Percentiles rank a stretch among this genome's conserved stretches.
These are phyloP conservation scores for Vanacampus margaritifer DNA, from an alignment of 2,113 vertebrate species.

Conservation along the genomic window DNA sequence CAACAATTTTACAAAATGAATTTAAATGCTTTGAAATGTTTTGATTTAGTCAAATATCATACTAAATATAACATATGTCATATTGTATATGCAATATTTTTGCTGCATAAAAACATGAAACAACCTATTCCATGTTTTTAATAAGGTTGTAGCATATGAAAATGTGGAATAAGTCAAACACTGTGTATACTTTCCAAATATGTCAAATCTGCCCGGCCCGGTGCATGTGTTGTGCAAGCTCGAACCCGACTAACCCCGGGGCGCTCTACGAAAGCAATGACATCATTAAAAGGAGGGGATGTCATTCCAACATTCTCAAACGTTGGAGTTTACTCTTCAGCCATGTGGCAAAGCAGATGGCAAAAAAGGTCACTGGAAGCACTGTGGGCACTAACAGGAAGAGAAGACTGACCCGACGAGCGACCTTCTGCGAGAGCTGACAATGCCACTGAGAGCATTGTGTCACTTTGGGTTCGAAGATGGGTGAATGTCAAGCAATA, in stretches of 20 bases:
- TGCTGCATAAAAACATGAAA: too few species aligned
- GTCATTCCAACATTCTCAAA: neutral
- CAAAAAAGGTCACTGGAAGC: conserved; percentile 5
- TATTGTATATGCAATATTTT: too few species aligned
- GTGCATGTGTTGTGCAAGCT: neutral
- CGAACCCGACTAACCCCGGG: neutral
- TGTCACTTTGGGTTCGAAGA: conserved; percentile 2
- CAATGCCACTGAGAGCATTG: conserved; percentile 5
- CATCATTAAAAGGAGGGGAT: conserved; percentile 14
- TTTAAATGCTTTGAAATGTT: too few species aligned
- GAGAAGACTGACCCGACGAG: neutral
- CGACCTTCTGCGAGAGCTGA: neutral
- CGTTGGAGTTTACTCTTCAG: neutral
- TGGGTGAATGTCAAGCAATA: neutral
- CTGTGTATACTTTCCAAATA: too few species aligned
- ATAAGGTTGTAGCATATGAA: too few species aligned
- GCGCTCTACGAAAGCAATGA: neutral
- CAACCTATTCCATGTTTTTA: too few species aligned
- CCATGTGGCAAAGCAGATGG: neutral
- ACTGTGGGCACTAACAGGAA: neutral
- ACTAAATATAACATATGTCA: too few species aligned
- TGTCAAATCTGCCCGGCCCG: too few species aligned
- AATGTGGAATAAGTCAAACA: too few species aligned
- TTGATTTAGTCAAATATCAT: too few species aligned
- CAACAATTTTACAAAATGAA: too few species aligned